A percentile compares a stretch with the other conserved stretches of the same genome.
Evolutionary conservation across 2,888 invertebrate species (phyloP).

Genomic region (Hydraecia micacea): DNA sequence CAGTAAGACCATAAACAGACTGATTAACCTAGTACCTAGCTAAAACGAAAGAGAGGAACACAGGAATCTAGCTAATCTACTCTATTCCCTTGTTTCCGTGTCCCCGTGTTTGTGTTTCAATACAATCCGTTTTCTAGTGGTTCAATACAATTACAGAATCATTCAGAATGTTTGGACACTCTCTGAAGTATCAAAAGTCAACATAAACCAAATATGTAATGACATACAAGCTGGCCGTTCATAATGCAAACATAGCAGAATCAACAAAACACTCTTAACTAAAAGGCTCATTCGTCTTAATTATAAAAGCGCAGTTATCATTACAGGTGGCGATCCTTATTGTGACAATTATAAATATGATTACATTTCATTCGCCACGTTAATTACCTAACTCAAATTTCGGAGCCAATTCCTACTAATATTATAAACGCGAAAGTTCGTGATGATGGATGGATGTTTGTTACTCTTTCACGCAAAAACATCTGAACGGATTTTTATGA

Average conservation of each 20-base stretch:
- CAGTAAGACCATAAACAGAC: not conserved
- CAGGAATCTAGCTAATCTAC: not conserved
- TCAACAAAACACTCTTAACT: not conserved
- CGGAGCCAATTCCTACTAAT: not conserved
- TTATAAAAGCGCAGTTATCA: not conserved
- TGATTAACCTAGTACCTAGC: not conserved
- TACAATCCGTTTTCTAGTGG: no score
- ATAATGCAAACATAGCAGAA: not conserved
- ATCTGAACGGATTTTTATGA: no score
- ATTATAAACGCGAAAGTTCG: no score
- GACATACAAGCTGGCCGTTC: not conserved
- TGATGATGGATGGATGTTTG: no score
- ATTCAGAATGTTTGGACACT: not conserved
- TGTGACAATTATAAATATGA: constrained; percentile 27
- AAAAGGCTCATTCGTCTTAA: constrained; percentile 5
- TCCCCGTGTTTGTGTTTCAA: not conserved
- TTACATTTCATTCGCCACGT: not conserved
- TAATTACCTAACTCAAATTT: not conserved
- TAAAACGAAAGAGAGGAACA: not conserved
- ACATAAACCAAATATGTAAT: not conserved
- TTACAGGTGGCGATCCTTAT: not conserved
- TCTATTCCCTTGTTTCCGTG: not conserved
- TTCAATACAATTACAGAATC: not conserved
- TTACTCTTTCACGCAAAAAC: no score
- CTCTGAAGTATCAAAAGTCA: not conserved